Conservation (phyloP, 2,113 vertebrate species). For the Tringa solitaria region DNA sequence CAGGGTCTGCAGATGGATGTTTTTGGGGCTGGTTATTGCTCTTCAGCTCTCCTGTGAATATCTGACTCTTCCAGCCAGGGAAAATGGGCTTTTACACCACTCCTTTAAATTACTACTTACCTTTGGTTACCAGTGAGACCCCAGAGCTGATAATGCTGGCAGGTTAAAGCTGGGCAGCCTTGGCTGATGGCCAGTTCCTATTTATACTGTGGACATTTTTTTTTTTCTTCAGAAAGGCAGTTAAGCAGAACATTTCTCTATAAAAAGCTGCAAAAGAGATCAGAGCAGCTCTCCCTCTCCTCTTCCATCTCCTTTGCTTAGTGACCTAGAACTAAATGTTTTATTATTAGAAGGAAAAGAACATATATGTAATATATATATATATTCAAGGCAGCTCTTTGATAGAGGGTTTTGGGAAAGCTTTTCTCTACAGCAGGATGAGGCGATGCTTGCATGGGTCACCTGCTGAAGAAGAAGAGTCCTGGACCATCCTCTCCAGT, state of each 20-base stretch:
- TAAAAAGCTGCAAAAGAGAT: slow-evolving; percentile 51
- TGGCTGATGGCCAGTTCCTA: slow-evolving; percentile 33
- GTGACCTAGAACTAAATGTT: slow-evolving; percentile 65
- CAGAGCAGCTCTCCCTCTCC: slow-evolving; percentile 26
- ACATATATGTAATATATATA: background rate
- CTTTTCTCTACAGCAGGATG: background rate
- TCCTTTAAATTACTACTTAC: background rate
- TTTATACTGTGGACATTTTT: background rate
- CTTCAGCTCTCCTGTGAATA: background rate
- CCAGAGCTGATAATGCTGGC: background rate
- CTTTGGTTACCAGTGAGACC: background rate
- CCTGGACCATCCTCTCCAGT: background rate
- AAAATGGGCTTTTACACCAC: background rate
- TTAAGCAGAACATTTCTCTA: slow-evolving; percentile 53
- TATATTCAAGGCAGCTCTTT: background rate
- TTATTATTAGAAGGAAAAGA: slow-evolving; percentile 47
- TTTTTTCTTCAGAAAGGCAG: background rate
- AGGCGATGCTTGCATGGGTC: background rate
- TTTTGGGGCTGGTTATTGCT: background rate
- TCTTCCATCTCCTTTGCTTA: slow-evolving; percentile 54
- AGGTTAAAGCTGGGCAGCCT: background rate
- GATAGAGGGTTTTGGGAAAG: background rate
- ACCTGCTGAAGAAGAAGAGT: background rate
- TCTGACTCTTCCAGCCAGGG: background rate
- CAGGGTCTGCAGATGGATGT: background rate